These are phyloP conservation scores for Electrona antarctica DNA, from an alignment of 2,113 vertebrate genomes.

Conservation along the genomic window DNA sequence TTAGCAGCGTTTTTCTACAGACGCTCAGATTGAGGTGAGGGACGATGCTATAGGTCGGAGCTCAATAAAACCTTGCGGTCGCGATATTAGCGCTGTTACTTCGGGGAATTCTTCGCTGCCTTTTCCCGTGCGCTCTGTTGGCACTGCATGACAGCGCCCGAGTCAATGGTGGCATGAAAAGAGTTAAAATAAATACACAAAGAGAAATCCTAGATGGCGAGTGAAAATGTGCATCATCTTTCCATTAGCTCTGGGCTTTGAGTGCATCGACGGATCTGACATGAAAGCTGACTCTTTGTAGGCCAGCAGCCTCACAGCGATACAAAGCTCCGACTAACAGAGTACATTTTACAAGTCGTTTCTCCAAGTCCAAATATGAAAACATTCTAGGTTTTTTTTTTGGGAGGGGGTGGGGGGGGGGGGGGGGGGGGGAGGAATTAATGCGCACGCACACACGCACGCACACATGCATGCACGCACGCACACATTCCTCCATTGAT, in stretches of 20 bases:
- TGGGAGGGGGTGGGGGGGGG: no score
- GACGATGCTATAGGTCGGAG: no score
- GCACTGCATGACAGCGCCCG: no score
- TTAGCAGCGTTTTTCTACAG: no score
- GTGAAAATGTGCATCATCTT: constrained; percentile 28
- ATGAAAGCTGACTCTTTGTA: constrained; percentile 5
- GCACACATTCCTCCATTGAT: neutral
- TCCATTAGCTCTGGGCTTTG: constrained; percentile 23
- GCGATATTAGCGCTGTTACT: no score
- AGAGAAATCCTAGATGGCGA: constrained; percentile 15
- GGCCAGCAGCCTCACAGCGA: neutral
- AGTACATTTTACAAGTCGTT: neutral
- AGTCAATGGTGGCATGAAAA: no score
- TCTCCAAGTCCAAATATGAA: constrained; percentile 28
- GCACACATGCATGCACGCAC: no score
- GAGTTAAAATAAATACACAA: no score
- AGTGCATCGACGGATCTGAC: neutral
- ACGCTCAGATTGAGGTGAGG: no score
- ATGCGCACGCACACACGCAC: neutral
- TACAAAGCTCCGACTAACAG: constrained; percentile 4
- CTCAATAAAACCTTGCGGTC: no score
- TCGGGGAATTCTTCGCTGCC: no score
- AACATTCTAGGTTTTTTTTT: constrained; percentile 15
- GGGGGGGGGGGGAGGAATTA: constrained; percentile 8
- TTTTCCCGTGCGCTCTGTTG: no score